Percentiles rank a stretch among this genome's conserved stretches.
Conservation (phyloP, 2,797 vertebrate species). For the Erethizon dorsatum region DNA sequence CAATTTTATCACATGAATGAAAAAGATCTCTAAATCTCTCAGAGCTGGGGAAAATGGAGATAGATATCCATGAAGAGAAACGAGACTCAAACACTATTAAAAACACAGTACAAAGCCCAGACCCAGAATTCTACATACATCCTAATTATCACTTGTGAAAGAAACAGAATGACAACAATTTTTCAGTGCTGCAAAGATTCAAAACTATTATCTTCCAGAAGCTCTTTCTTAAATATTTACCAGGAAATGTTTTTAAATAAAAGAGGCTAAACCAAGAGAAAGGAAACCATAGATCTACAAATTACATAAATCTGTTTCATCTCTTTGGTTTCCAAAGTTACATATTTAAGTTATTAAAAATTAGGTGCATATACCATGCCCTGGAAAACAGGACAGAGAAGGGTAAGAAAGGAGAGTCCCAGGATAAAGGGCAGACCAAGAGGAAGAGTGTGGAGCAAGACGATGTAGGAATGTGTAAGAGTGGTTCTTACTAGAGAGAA, state of each 20-base stretch:
- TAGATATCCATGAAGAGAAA: background rate
- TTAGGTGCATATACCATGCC: background rate
- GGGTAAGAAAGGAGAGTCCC: background rate
- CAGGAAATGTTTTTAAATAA: background rate
- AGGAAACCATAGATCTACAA: background rate
- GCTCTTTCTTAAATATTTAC: background rate
- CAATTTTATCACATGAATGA: background rate
- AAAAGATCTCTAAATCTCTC: background rate
- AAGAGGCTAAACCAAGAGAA: background rate
- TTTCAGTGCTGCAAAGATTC: background rate
- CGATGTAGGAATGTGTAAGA: background rate
- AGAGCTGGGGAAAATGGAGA: fast-evolving
- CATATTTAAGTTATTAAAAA: background rate
- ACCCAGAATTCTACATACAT: background rate
- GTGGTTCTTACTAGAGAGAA: background rate
- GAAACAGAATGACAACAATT: background rate
- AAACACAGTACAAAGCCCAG: background rate
- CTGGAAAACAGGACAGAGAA: background rate
- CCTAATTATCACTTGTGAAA: background rate
- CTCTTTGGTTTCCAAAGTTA: background rate
- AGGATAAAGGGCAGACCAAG: background rate
- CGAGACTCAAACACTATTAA: background rate
- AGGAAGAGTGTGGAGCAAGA: background rate
- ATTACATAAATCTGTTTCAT: background rate
- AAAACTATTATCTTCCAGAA: background rate